Base-by-base conservation (phyloP, 2,888 invertebrate species). In the Agrypnus murinus region DNA sequence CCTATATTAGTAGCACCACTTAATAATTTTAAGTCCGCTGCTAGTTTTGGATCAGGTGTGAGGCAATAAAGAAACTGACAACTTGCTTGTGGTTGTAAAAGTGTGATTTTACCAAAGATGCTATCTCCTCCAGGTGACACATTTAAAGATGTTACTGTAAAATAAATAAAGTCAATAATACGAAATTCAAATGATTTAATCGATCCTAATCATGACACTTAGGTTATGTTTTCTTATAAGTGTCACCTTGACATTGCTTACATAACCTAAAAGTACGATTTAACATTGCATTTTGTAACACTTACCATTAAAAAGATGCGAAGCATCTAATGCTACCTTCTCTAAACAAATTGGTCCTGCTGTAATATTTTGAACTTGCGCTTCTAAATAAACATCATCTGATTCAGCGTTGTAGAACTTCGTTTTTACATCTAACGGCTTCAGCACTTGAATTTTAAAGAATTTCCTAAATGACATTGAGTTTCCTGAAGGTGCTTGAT, bases 351-450 rank as follows among this genome's bases (percentile, higher is more conserved):
- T 97, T 1, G 97, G 94, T 0, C 94, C 93, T 9, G 93, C 91
- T 6, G 98, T 99, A 62, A 97, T 95, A 85, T 99, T 99, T 87
- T 98, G 97, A 40, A 91, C 90, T 83, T 91, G 92, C 0, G 92
- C 92, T 84, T 92, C 92, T 73, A 92, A 85, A 81, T 90, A 92
- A 3, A 92, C 91, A 87, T 92, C 92, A 87, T 92, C 92, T 74
- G 92, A 92, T 84, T 92, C 98, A 1, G 97, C 95, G 88, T 97
- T 98, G 84, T 96, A 98, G 86, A 99, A 96, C 84, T 99, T 98
- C 0, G 99, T 99, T 87, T 98, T 98, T 0, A 99, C 98, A 89
- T 99, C 99, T 55, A 99, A 87, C 2, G 99, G 99, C 84, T 99
- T 99, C 80, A 97, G 90, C 0, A 99, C 99, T 90, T 96, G 93